Conservation (phyloP, 2,888 invertebrate genomes). For the Amphipoea oculea region DNA sequence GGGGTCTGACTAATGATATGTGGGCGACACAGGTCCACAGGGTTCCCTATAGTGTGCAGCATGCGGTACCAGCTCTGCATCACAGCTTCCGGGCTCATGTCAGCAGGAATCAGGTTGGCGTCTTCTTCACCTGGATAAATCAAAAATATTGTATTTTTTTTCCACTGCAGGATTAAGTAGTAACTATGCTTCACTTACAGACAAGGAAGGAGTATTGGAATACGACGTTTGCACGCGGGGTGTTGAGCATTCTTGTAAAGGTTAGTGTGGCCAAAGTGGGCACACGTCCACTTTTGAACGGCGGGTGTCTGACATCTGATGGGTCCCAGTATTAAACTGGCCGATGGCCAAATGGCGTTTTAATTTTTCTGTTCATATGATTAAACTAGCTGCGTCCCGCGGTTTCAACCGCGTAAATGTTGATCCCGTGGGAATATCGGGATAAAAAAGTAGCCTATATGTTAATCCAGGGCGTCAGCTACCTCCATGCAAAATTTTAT, state of each 20-base stretch:
- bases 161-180: too few species aligned
- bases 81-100: constrained; percentile 97
- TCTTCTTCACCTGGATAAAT: constrained; percentile 95
- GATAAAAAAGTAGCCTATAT: too few species aligned
- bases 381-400: not conserved
- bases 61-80: constrained; percentile 99
- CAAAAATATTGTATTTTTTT: not conserved
- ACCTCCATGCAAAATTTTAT: too few species aligned
- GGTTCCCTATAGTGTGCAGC: constrained; percentile 98
- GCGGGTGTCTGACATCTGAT: not conserved
- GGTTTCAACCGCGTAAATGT: too few species aligned
- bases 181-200: not conserved
- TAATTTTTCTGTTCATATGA: too few species aligned
- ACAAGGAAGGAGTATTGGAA: constrained; percentile 31
- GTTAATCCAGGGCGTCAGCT: too few species aligned
- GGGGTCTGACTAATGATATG: constrained; percentile 93
- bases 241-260: not conserved
- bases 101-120: constrained; percentile 94
- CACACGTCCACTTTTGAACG: not conserved
- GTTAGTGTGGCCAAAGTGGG: not conserved
- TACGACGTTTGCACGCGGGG: too few species aligned
- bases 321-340: not conserved
- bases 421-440: too few species aligned
- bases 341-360: not conserved
- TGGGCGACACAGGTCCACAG: constrained; percentile 97